Percentiles rank a stretch among this genome's conserved stretches.
These are phyloP conservation scores for Drosophila prostipennis DNA, from an alignment of 2,888 invertebrate species.

Conservation along the genomic window DNA sequence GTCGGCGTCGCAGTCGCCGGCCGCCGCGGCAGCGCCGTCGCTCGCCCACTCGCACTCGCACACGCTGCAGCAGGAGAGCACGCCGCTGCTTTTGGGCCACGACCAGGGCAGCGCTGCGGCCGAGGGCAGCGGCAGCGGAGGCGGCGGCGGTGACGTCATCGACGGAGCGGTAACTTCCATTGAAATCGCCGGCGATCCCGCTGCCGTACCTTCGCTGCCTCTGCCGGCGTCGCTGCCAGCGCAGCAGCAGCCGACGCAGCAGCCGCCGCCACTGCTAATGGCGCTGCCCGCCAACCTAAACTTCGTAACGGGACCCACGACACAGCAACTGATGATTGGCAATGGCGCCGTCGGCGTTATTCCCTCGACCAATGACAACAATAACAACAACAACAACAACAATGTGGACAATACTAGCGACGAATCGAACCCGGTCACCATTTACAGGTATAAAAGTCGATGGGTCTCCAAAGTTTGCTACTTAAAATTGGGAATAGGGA, in stretches of 20 bases:
- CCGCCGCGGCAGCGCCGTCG: slow-evolving; percentile 5
- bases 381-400: slow-evolving; percentile 87
- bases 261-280: slow-evolving; percentile 77
- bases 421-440: slow-evolving; percentile 93
- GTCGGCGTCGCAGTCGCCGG: slow-evolving; percentile 13
- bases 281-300: slow-evolving; percentile 62
- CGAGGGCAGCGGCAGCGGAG: slow-evolving; percentile 8
- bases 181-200: slow-evolving; percentile 17
- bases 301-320: slow-evolving; percentile 63
- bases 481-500: too few species aligned
- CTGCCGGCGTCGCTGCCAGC: slow-evolving; percentile 47
- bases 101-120: slow-evolving; percentile 35
- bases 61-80: slow-evolving; percentile 38
- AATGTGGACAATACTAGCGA: slow-evolving; percentile 93
- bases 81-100: slow-evolving; percentile 69
- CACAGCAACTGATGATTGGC: slow-evolving; percentile 33
- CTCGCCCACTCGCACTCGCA: slow-evolving; percentile 3
- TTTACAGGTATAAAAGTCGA: slow-evolving; percentile 90
- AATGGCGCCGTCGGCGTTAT: slow-evolving; percentile 31
- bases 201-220: slow-evolving; percentile 76
- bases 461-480: neutral
- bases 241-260: neutral
- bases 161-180: slow-evolving; percentile 29
- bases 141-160: neutral
- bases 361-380: slow-evolving; percentile 50